Base-by-base conservation (phyloP, 2,888 invertebrate genomes). In the Tribolium freemani region DNA sequence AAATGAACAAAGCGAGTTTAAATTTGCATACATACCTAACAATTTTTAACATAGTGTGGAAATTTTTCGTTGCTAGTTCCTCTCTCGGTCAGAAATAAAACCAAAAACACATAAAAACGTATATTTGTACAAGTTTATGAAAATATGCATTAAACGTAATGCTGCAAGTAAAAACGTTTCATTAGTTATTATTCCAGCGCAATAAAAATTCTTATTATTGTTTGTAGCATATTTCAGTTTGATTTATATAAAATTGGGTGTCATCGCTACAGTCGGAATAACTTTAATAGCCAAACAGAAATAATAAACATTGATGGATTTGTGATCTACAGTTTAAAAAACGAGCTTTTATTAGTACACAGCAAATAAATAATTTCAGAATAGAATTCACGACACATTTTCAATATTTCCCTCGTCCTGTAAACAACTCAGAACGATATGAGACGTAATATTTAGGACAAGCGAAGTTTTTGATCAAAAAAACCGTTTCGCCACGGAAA, bases 141-240 rank as follows among this genome's bases (percentile, higher is more conserved):
- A 60, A 48, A 60, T 26, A 60, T 31, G 58, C 60, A 48, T 44
- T 26, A 60, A 46, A 46, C 48, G 60, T 60, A 60, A 46, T 20
- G 9, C 38, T 21, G 3, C n/a, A 16, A 58, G 11, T 44, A 21
- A 58, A 58, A 58, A 58, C 44, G 44, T 58, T 10, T 45, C 58
- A 45, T 60, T 60, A 48, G 46, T 60, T 60, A 60, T 60, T 60
- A 60, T 60, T 60, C 26, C 48, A 60, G 21, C 26, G 60, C 60
- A 48, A 26, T 48, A 11, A 46, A 60, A 60, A 60, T 60, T 60
- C 48, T 46, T 60, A 26, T 26, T 46, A 58, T 45, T 58, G 16
- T 60, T 60, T 60, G 46, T 26, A 44, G 60, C 60, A 48, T 60
- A 20, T 60, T 60, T 48, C 11, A 20, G 8, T 5, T 26, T 60